phyloP scores from a whole-genome alignment of 2,113 vertebrate species.

The Candoia aspera region DNA sequence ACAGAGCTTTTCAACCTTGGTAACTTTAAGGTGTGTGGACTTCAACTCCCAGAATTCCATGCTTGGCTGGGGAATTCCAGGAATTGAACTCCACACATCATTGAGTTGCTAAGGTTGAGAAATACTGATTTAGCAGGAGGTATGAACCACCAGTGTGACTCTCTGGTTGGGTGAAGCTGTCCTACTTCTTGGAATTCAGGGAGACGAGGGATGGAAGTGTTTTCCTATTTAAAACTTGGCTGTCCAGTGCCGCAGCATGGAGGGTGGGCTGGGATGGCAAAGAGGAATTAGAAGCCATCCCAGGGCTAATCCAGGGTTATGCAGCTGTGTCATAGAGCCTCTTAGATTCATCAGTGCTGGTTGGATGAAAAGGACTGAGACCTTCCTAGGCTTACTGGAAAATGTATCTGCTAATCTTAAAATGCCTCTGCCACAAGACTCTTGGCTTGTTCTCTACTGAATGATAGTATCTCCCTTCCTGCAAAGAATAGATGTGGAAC shows the following conservation, averaged over 20 bases:
- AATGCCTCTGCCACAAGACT: no score
- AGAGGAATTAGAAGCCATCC: background rate
- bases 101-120: background rate
- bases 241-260: background rate
- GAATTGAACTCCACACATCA: background rate
- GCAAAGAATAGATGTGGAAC: background rate
- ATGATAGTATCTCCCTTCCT: background rate
- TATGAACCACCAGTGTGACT: background rate
- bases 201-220: background rate
- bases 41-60: background rate
- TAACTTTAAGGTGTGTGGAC: background rate
- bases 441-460: no score
- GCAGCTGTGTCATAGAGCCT: background rate
- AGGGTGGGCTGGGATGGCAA: background rate
- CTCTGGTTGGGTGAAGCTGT: background rate
- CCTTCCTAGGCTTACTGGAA: no score
- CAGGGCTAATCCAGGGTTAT: background rate
- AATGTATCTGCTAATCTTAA: no score
- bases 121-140: background rate
- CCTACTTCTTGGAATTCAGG: background rate
- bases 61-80: background rate
- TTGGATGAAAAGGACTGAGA: no score
- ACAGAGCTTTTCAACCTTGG: background rate
- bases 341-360: no score
- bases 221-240: background rate